These are phyloP conservation scores for Apodemia mormo DNA, from an alignment of 2,888 invertebrate species.

Conservation along the genomic window DNA sequence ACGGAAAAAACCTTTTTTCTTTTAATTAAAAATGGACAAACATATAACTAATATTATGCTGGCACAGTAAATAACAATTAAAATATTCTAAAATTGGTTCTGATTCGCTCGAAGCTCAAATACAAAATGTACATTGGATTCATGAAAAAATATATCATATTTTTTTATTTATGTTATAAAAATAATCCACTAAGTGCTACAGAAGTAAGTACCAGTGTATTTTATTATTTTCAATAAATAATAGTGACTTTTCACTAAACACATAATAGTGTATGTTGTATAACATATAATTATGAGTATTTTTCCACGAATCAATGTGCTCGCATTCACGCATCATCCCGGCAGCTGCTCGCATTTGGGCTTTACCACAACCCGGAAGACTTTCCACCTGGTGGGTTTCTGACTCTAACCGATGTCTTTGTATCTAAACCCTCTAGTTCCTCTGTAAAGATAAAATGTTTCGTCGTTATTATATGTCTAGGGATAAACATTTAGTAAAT, in stretches of 20 bases:
- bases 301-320: constrained; percentile 45
- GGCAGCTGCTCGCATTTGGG: constrained; percentile 23
- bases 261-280: neutral
- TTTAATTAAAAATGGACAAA: neutral
- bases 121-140: constrained; percentile 33
- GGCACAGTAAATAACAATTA: constrained; percentile 44
- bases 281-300: constrained; percentile 28
- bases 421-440: constrained; percentile 87
- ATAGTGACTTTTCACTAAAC: too few species aligned
- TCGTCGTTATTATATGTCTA: neutral
- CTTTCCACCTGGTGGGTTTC: constrained; percentile 95
- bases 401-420: constrained; percentile 91
- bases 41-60: constrained; percentile 30
- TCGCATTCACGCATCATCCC: constrained; percentile 23
- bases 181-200: neutral
- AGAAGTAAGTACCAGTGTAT: neutral
- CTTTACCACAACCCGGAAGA: constrained; percentile 92
- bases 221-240: too few species aligned
- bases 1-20: neutral
- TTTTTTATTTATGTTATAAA: too few species aligned
- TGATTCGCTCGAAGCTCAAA: constrained; percentile 48
- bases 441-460: constrained; percentile 76
- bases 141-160: constrained; percentile 23
- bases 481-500: neutral
- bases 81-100: constrained; percentile 55